phyloP scores from a whole-genome alignment of 2,113 vertebrate species.

The Hemiscyllium ocellatum region DNA sequence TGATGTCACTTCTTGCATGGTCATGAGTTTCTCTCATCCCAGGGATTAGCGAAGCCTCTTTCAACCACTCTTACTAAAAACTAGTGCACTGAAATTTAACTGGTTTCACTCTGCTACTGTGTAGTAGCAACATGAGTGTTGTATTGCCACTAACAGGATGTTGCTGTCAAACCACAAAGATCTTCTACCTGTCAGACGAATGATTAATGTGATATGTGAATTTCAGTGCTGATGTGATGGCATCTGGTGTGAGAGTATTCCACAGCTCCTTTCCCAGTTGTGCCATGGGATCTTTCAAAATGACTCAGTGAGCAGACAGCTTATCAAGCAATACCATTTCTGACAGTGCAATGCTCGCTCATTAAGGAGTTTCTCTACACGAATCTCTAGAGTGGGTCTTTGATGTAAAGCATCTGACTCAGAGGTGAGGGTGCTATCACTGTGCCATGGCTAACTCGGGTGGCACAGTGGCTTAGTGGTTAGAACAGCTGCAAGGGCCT shows the following conservation, averaged over 20 bases:
- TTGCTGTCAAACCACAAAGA: too few species aligned
- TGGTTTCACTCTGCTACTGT: background rate
- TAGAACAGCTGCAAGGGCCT: too few species aligned
- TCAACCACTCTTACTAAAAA: too few species aligned
- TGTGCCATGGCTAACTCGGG: background rate
- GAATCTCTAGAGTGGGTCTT: background rate
- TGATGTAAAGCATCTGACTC: background rate
- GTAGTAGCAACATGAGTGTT: too few species aligned
- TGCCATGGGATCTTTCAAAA: background rate
- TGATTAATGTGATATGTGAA: too few species aligned
- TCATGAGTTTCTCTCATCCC: background rate
- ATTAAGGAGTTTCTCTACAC: background rate
- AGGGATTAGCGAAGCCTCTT: background rate
- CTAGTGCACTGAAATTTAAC: background rate
- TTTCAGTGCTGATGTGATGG: too few species aligned
- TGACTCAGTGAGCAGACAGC: background rate
- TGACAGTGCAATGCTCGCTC: too few species aligned
- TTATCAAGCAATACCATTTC: background rate
- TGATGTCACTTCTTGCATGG: background rate
- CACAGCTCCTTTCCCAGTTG: background rate
- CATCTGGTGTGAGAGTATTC: background rate
- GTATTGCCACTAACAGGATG: too few species aligned
- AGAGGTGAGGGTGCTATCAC: background rate
- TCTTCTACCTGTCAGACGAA: too few species aligned
- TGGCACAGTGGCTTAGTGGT: too few species aligned